phyloP scores from a whole-genome alignment of 2,797 vertebrate species.

The Muraenolepis orangiensis region DNA sequence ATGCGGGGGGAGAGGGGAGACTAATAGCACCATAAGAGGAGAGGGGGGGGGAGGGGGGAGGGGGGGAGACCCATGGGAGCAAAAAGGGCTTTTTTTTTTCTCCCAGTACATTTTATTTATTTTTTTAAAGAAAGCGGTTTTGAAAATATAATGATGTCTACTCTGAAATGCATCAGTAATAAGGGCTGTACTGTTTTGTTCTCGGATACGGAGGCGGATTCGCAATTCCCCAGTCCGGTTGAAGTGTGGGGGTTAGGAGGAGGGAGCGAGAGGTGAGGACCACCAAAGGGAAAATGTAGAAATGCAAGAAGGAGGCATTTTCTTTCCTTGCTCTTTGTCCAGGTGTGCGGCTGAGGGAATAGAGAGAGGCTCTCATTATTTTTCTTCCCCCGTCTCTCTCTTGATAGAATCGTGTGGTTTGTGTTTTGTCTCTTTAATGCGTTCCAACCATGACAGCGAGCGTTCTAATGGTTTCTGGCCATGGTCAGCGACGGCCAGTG shows the following conservation, averaged over 20 bases:
- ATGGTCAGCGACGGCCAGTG: not conserved
- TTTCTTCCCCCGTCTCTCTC: constrained; percentile 34
- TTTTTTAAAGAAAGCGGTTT: constrained; percentile 85
- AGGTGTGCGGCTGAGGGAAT: constrained; percentile 35
- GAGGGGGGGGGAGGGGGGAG: constrained; percentile 79
- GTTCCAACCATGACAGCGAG: constrained; percentile 27
- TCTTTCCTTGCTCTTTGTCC: constrained; percentile 26
- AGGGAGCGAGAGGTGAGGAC: constrained; percentile 42
- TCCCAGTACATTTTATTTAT: constrained; percentile 85
- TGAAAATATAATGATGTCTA: constrained; percentile 92
- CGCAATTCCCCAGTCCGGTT: constrained; percentile 64
- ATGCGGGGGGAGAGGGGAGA: constrained; percentile 84
- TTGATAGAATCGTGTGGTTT: constrained; percentile 30
- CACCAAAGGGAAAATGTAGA: constrained; percentile 49
- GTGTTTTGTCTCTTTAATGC: constrained; percentile 21
- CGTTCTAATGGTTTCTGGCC: not conserved
- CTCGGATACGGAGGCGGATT: constrained; percentile 66
- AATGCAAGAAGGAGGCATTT: constrained; percentile 19
- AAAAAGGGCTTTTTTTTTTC: constrained; percentile 87
- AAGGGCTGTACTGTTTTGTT: constrained; percentile 76
- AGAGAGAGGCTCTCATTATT: constrained; percentile 32
- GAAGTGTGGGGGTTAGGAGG: constrained; percentile 49
- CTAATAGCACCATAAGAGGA: constrained; percentile 93
- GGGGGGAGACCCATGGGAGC: constrained; percentile 83
- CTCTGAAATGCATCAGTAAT: constrained; percentile 89